Percentiles rank a stretch among this genome's conserved stretches.
These are phyloP conservation scores for Cabera pusaria DNA, from an alignment of 2,888 invertebrate genomes.

Conservation along the genomic window DNA sequence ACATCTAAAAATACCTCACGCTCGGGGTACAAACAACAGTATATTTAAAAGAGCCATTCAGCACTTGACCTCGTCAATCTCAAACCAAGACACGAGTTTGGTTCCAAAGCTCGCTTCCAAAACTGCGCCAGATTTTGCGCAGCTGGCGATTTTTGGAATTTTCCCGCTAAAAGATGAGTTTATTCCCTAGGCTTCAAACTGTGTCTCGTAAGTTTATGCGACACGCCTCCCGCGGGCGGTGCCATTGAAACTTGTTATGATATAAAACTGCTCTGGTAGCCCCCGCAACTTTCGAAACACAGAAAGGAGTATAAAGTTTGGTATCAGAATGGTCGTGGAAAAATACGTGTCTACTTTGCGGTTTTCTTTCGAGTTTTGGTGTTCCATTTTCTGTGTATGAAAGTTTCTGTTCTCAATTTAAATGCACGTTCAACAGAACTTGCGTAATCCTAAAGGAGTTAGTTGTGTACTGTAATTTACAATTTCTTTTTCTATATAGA, in stretches of 20 bases:
- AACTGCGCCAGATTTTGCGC: slow-evolving; percentile 21
- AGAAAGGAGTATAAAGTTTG: slow-evolving; percentile 31
- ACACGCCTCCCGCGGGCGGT: slow-evolving; percentile 43
- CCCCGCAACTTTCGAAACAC: slow-evolving; percentile 41
- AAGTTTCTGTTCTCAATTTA: too few species aligned
- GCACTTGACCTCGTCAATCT: slow-evolving; percentile 9
- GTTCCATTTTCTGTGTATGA: too few species aligned
- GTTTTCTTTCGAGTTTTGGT: slow-evolving; percentile 23
- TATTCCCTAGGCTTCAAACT: slow-evolving; percentile 38
- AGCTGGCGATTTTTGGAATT: slow-evolving; percentile 36
- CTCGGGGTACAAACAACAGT: background rate
- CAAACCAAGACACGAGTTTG: slow-evolving; percentile 10
- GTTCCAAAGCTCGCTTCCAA: slow-evolving; percentile 17
- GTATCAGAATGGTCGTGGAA: slow-evolving; percentile 24
- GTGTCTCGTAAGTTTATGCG: slow-evolving; percentile 51
- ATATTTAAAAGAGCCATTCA: slow-evolving; percentile 1
- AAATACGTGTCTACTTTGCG: slow-evolving; percentile 20
- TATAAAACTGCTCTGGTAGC: slow-evolving; percentile 52
- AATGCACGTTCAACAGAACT: too few species aligned
- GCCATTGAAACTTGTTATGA: slow-evolving; percentile 60
- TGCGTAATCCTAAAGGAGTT: too few species aligned
- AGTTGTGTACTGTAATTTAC: too few species aligned
- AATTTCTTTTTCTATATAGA: too few species aligned
- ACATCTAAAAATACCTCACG: too few species aligned
- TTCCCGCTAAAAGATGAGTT: slow-evolving; percentile 32